Percentiles rank a stretch among this genome's conserved stretches.
Conservation (phyloP, 1,140 invertebrate genomes). For the Drosophila lacteicornis region DNA sequence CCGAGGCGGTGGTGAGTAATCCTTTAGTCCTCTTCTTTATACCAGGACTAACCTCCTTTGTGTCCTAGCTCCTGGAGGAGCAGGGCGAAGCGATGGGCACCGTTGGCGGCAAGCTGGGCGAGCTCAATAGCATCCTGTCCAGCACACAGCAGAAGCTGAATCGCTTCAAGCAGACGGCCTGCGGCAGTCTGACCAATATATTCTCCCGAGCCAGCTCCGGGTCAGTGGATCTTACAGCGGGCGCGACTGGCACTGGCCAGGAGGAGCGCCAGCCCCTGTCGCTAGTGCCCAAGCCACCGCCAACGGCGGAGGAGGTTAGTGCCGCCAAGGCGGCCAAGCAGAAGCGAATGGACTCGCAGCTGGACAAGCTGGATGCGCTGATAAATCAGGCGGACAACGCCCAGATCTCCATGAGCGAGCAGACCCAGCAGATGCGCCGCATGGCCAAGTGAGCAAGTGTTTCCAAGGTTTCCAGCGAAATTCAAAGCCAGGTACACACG, state of each 20-base stretch:
- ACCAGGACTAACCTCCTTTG: not conserved
- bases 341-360: constrained; percentile 87
- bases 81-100: constrained; percentile 90
- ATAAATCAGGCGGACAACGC: constrained; percentile 89
- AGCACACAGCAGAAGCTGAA: constrained; percentile 95
- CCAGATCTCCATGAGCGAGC: constrained; percentile 88
- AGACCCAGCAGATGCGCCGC: constrained; percentile 90
- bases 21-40: too few species aligned
- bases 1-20: constrained; percentile 84
- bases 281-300: constrained; percentile 60
- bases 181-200: constrained; percentile 74
- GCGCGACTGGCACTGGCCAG: constrained; percentile 23
- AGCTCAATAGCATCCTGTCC: constrained; percentile 92
- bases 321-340: constrained; percentile 85
- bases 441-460: constrained; percentile 86
- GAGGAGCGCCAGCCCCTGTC: constrained; percentile 74
- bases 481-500: constrained; percentile 8
- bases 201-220: constrained; percentile 76
- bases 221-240: constrained; percentile 61
- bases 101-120: constrained; percentile 91
- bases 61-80: constrained; percentile 87
- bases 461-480: not conserved
- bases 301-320: constrained; percentile 70
- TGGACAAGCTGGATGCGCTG: constrained; percentile 88
- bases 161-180: constrained; percentile 89